These are phyloP conservation scores for Acropora tenuis DNA, from an alignment of 64 coral and sea anemone species.

Conservation along the genomic window DNA sequence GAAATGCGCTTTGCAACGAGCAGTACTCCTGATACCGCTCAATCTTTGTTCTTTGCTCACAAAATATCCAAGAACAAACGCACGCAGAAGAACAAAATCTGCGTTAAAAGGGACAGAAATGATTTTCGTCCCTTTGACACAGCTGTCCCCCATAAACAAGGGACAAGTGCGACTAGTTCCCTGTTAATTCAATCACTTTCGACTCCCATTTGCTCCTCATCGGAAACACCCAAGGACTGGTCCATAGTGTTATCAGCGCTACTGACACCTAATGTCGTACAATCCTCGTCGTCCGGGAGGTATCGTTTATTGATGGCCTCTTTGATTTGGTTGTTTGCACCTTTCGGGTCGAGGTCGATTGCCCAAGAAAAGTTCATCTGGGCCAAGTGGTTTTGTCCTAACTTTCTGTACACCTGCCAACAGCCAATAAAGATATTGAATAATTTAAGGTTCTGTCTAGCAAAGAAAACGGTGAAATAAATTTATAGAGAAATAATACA, in stretches of 20 bases:
- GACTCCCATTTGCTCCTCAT: not conserved
- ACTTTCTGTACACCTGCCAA: constrained; percentile 89
- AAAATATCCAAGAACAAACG: not conserved
- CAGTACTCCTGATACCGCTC: not conserved
- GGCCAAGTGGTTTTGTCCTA: constrained; percentile 78
- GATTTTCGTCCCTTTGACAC: not conserved
- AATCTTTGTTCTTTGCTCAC: not conserved
- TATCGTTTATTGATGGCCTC: constrained; percentile 98
- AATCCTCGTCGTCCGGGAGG: constrained; percentile 95
- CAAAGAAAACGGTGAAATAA: no score
- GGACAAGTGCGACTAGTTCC: not conserved
- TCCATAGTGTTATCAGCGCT: constrained; percentile 69
- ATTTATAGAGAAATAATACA: no score
- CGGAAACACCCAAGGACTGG: constrained; percentile 55
- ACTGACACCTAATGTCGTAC: constrained; percentile 64
- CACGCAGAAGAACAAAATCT: no score
- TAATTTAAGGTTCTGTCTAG: not conserved
- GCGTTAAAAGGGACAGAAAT: no score
- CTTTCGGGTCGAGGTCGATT: constrained; percentile 94
- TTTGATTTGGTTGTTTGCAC: constrained; percentile 99
- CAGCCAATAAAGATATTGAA: not conserved
- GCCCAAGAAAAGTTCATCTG: constrained; percentile 99
- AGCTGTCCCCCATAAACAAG: not conserved
- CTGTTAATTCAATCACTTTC: not conserved
- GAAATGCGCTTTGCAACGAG: no score